Evolutionary conservation across 1,140 invertebrate genomes (phyloP).

Genomic region (Magallana ariakensis): DNA sequence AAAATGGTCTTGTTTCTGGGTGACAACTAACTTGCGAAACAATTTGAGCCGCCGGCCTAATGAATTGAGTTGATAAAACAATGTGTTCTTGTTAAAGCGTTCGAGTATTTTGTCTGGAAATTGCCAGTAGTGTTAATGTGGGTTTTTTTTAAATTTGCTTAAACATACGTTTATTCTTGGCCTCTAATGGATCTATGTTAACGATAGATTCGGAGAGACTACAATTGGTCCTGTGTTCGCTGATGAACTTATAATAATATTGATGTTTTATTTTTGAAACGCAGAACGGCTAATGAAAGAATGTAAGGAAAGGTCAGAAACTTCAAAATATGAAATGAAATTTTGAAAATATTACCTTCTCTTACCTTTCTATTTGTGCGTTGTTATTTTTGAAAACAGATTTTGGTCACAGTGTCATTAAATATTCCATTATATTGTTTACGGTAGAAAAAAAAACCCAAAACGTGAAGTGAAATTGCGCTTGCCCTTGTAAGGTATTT

Average conservation of each 20-base stretch:
- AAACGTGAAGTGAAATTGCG: too few relatives aligned
- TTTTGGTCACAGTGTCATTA: too few relatives aligned
- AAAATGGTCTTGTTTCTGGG: neutral
- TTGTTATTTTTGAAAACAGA: too few relatives aligned
- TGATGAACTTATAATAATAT: neutral
- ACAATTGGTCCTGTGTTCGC: neutral
- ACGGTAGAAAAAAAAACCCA: too few relatives aligned
- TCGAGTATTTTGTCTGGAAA: neutral
- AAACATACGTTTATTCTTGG: conserved; percentile 1
- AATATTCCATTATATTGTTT: too few relatives aligned
- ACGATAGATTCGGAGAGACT: neutral
- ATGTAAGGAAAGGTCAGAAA: too few relatives aligned
- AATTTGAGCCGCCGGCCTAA: neutral
- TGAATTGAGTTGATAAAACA: neutral
- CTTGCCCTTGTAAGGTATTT: too few relatives aligned
- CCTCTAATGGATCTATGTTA: neutral
- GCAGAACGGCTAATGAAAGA: too few relatives aligned
- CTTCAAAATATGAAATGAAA: too few relatives aligned
- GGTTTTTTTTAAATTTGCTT: neutral
- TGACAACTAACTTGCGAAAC: neutral
- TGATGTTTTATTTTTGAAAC: too few relatives aligned
- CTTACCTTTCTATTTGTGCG: too few relatives aligned
- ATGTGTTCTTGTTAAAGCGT: neutral
- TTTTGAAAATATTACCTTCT: too few relatives aligned
- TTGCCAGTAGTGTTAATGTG: conserved; percentile 6